These are phyloP conservation scores for Subacronicta megacephala DNA, from an alignment of 2,888 invertebrate genomes.

Conservation along the genomic window DNA sequence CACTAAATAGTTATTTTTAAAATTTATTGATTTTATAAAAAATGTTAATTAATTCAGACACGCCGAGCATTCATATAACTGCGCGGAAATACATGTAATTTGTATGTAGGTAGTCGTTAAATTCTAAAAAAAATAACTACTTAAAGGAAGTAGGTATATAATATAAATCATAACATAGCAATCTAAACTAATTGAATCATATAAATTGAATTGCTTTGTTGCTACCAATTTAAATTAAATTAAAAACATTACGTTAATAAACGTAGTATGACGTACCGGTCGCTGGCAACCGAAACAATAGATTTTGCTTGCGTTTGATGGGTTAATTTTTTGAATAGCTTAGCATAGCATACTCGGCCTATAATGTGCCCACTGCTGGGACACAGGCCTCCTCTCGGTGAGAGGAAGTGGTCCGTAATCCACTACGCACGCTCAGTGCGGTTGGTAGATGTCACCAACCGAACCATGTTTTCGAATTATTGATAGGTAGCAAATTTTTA, in stretches of 20 bases:
- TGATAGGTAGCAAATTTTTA: too few species aligned
- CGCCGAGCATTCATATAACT: conserved; percentile 26
- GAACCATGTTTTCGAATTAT: too few species aligned
- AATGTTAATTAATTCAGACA: conserved; percentile 1
- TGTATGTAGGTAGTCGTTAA: conserved; percentile 20
- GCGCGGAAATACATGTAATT: conserved; percentile 5
- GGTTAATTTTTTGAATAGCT: too few species aligned
- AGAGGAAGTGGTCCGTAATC: too few species aligned
- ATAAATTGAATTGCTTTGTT: not conserved
- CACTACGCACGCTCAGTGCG: too few species aligned
- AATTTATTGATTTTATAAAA: not conserved
- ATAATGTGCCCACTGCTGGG: too few species aligned
- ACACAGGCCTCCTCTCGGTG: too few species aligned
- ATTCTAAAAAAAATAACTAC: conserved; percentile 23
- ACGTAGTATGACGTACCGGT: too few species aligned
- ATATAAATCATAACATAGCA: conserved; percentile 7
- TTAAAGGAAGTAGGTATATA: conserved; percentile 22
- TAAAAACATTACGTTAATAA: not conserved
- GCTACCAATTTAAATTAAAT: not conserved
- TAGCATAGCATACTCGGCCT: too few species aligned
- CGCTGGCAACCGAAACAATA: too few species aligned
- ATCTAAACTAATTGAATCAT: conserved; percentile 4
- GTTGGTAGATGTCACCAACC: too few species aligned
- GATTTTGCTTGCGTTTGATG: too few species aligned
- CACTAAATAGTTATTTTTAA: not conserved